Evolutionary conservation across 2,797 vertebrate species (phyloP).

Genomic region (Anabas testudineus): DNA sequence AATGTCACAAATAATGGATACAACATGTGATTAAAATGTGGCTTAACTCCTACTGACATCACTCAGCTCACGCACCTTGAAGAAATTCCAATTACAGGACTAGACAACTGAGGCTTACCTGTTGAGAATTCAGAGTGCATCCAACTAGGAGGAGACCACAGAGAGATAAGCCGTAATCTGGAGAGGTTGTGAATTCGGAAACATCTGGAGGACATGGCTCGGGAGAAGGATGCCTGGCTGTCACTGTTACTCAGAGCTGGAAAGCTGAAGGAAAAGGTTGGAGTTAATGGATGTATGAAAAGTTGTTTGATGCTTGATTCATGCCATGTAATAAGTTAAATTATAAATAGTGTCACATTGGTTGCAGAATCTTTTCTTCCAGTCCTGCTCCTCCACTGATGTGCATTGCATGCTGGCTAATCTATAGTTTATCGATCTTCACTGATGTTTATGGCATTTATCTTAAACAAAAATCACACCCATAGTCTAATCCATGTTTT

Average conservation of each 20-base stretch:
- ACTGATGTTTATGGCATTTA: conserved; percentile 59
- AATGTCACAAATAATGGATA: no score
- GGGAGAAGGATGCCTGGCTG: background rate
- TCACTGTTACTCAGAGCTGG: background rate
- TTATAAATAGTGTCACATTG: background rate
- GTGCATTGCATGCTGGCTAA: conserved; percentile 45
- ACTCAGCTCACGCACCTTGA: background rate
- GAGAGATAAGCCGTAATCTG: background rate
- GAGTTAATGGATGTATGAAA: background rate
- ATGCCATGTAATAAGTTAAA: conserved; percentile 2
- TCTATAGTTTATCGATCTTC: conserved; percentile 68
- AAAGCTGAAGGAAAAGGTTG: background rate
- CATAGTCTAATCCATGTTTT: conserved; percentile 50
- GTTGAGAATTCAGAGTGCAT: background rate
- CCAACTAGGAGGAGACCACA: background rate
- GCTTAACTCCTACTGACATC: background rate
- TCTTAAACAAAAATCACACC: conserved; percentile 56
- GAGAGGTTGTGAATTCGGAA: background rate
- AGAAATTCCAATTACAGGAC: no score
- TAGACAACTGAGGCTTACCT: background rate
- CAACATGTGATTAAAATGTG: background rate
- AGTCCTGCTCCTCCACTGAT: conserved; percentile 21
- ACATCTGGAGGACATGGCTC: background rate
- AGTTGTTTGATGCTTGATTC: background rate
- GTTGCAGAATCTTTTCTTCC: conserved; percentile 9